Percentiles rank a stretch among this genome's conserved stretches.
phyloP scores from a whole-genome alignment of 1,140 invertebrate genomes.

The Hypothenemus hampei region DNA sequence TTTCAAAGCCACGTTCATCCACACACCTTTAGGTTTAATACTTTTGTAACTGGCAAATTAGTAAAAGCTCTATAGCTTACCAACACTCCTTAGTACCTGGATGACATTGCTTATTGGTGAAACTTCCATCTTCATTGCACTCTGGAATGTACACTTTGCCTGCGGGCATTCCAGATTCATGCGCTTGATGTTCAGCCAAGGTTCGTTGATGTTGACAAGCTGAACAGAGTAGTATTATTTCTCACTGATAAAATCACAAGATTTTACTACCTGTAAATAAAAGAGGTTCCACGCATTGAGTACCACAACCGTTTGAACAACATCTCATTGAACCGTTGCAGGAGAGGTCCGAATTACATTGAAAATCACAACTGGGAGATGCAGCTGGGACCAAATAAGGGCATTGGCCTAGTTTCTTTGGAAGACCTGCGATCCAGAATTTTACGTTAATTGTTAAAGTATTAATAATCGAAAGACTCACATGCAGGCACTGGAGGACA shows the following conservation, averaged over 20 bases:
- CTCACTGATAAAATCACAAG: no score
- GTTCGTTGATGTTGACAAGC: slow-evolving; percentile 69
- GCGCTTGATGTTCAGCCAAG: slow-evolving; percentile 66
- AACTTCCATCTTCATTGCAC: slow-evolving; percentile 72
- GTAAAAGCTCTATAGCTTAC: slow-evolving; percentile 38
- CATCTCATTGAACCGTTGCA: slow-evolving; percentile 66
- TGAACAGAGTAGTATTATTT: no score
- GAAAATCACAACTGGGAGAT: slow-evolving; percentile 64
- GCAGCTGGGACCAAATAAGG: slow-evolving; percentile 74
- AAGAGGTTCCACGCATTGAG: slow-evolving; percentile 67
- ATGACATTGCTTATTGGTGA: slow-evolving; percentile 75
- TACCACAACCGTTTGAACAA: slow-evolving; percentile 82
- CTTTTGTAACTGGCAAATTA: background rate
- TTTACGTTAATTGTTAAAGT: background rate
- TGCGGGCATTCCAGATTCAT: slow-evolving; percentile 69
- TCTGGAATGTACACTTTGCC: slow-evolving; percentile 71
- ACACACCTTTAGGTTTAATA: slow-evolving; percentile 56
- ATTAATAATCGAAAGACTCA: slow-evolving; percentile 46
- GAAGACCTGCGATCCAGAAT: slow-evolving; percentile 50
- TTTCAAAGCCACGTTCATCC: slow-evolving; percentile 74
- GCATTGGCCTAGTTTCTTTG: slow-evolving; percentile 72
- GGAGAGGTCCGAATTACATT: slow-evolving; percentile 70
- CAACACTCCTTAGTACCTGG: slow-evolving; percentile 71
- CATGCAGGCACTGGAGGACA: slow-evolving; percentile 80
- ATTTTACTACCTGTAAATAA: slow-evolving; percentile 61